Conservation (phyloP, 1,140 invertebrate genomes). For the Drosophila kurseongensis region DNA sequence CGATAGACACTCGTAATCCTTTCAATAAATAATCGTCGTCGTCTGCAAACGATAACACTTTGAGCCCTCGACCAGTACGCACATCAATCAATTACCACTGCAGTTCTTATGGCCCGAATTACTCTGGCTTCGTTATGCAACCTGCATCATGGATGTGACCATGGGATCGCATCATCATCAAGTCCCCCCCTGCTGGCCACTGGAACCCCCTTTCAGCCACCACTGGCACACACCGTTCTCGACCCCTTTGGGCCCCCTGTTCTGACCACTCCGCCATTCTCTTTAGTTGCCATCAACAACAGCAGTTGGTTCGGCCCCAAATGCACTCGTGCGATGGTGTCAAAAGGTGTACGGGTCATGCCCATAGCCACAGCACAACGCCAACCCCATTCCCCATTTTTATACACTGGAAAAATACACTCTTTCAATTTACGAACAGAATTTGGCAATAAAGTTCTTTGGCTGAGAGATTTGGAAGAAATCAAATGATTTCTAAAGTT, state of each 20-base stretch:
- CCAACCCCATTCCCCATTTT: not conserved
- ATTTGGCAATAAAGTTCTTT: not conserved
- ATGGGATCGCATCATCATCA: constrained; percentile 10
- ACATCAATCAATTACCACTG: constrained; percentile 36
- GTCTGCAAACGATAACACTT: constrained; percentile 24
- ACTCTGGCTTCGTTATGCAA: constrained; percentile 25
- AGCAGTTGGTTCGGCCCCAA: constrained; percentile 32
- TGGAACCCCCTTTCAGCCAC: constrained; percentile 7
- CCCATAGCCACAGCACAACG: constrained; percentile 14
- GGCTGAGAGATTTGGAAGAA: too few species aligned
- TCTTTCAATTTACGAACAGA: not conserved
- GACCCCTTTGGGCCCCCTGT: not conserved
- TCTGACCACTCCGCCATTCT: constrained; percentile 1
- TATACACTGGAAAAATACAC: not conserved
- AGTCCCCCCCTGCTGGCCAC: not conserved
- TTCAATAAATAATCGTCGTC: constrained; percentile 38
- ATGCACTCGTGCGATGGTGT: constrained; percentile 63
- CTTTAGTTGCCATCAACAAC: constrained; percentile 33
- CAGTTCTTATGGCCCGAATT: constrained; percentile 29
- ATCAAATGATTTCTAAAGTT: too few species aligned
- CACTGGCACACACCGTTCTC: constrained; percentile 19
- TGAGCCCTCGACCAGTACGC: not conserved
- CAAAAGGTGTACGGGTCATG: constrained; percentile 70
- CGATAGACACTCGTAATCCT: not conserved
- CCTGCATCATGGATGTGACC: constrained; percentile 25